Evolutionary conservation across 2,888 invertebrate genomes (phyloP).

Genomic region (Macroteleia sp.): DNA sequence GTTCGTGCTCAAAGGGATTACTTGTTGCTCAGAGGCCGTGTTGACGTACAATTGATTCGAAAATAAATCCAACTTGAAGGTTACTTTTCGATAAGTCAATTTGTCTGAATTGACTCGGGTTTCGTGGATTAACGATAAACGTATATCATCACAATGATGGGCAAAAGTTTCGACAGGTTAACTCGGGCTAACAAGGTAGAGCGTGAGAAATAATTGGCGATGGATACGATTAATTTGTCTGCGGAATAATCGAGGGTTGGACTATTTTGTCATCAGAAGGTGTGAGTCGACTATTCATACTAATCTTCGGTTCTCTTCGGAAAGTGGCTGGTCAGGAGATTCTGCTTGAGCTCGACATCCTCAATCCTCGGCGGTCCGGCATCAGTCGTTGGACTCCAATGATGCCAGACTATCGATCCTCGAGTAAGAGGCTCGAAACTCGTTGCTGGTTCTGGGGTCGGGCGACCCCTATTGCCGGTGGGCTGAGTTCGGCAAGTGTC

Average conservation of each 20-base stretch:
- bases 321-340: conserved; percentile 51
- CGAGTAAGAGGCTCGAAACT: conserved; percentile 76
- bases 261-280: conserved; percentile 74
- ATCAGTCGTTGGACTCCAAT: conserved; percentile 70
- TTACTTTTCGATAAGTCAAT: conserved; percentile 20
- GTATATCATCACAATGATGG: conserved; percentile 19
- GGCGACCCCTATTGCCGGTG: conserved; percentile 46
- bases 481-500: conserved; percentile 72
- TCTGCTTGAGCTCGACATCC: conserved; percentile 38
- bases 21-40: conserved; percentile 30
- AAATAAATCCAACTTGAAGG: conserved; percentile 27
- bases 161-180: conserved; percentile 1
- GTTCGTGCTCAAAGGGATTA: conserved; percentile 24
- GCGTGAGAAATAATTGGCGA: conserved; percentile 72
- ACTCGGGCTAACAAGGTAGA: conserved; percentile 70
- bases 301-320: conserved; percentile 72
- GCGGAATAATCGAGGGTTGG: conserved; percentile 75
- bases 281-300: conserved; percentile 78
- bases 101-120: not conserved
- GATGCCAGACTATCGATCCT: conserved; percentile 80
- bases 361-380: conserved; percentile 1
- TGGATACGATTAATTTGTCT: conserved; percentile 79
- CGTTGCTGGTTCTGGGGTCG: conserved; percentile 59
- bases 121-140: conserved; percentile 18
- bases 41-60: conserved; percentile 36